These are phyloP conservation scores for Sebastes flavidus DNA, from an alignment of 2,797 vertebrate species.

Conservation along the genomic window DNA sequence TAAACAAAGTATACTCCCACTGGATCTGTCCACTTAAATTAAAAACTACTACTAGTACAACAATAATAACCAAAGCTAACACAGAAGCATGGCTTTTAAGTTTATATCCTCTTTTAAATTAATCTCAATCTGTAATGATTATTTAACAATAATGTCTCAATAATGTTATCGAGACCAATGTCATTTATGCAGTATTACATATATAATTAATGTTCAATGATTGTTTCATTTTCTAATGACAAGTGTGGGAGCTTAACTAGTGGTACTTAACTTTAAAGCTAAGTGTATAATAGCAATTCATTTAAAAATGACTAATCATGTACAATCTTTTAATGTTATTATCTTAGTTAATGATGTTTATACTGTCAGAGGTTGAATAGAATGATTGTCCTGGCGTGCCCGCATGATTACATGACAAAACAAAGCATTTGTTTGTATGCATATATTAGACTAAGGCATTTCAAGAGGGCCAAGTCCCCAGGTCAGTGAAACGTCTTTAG, in stretches of 20 bases:
- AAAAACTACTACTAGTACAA: neutral
- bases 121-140: neutral
- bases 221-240: neutral
- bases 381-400: neutral
- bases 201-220: neutral
- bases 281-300: neutral
- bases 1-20: neutral
- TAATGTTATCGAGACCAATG: neutral
- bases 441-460: neutral
- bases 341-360: neutral
- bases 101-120: neutral
- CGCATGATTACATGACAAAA: neutral
- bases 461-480: neutral
- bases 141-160: neutral
- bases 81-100: neutral
- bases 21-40: neutral
- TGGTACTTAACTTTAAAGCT: neutral
- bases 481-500: constrained; percentile 12
- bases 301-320: neutral
- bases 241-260: neutral
- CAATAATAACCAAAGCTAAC: neutral
- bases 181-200: neutral
- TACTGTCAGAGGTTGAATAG: neutral
- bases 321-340: neutral
- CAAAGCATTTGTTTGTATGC: constrained; percentile 11